Conservation (phyloP, 2,113 vertebrate genomes). For the Tamias sibiricus region DNA sequence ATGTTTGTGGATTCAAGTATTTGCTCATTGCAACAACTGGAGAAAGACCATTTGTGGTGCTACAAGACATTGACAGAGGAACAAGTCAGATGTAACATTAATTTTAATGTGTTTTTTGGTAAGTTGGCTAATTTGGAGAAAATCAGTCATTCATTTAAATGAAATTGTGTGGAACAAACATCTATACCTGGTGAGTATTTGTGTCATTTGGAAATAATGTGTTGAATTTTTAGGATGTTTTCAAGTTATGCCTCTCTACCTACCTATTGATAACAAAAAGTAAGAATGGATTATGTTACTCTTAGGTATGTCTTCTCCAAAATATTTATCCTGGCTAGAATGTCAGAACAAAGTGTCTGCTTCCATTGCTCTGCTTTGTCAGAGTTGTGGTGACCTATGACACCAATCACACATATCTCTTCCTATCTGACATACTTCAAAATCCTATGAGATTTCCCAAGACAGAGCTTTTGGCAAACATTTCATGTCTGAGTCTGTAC, state of each 20-base stretch:
- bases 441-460: background rate
- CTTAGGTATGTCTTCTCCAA: background rate
- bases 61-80: background rate
- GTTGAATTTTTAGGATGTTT: background rate
- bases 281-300: background rate
- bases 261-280: background rate
- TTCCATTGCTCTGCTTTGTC: conserved; percentile 3
- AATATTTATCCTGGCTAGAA: background rate
- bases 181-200: background rate
- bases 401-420: conserved; percentile 10
- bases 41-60: background rate
- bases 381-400: background rate
- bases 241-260: background rate
- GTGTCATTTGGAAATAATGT: background rate
- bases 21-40: background rate
- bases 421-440: background rate
- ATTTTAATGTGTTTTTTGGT: background rate
- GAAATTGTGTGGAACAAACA: background rate
- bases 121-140: background rate
- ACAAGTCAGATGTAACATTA: background rate
- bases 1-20: background rate
- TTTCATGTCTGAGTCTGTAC: background rate
- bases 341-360: background rate
- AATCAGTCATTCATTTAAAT: background rate
- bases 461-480: conserved; percentile 15